Evolutionary conservation across 2,113 vertebrate genomes (phyloP).

Genomic region (Myocastor coypus): DNA sequence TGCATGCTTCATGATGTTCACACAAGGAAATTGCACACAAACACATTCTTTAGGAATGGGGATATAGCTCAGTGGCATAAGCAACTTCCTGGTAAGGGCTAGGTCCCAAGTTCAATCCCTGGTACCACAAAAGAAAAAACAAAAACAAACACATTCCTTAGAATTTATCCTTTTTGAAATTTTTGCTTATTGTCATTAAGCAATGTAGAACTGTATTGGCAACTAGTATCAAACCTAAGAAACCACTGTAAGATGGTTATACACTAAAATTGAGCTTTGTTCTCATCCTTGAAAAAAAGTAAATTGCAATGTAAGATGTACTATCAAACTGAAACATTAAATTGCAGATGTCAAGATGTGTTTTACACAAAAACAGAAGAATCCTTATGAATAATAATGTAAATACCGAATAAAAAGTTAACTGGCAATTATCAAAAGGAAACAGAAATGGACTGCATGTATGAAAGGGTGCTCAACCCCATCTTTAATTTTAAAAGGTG

Average conservation of each 20-base stretch:
- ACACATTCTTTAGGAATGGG: background rate
- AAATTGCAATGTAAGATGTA: background rate
- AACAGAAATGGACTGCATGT: background rate
- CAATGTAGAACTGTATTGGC: background rate
- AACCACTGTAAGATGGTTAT: background rate
- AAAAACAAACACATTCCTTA: background rate
- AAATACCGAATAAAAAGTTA: conserved; percentile 45
- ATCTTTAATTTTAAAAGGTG: background rate
- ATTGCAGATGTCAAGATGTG: conserved; percentile 45
- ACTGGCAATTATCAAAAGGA: background rate
- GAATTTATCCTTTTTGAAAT: background rate
- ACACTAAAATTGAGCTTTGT: no score
- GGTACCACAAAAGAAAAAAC: no score
- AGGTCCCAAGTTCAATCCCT: no score
- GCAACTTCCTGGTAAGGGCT: no score
- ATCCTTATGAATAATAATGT: background rate
- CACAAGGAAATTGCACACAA: background rate
- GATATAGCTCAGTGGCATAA: no score
- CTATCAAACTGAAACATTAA: background rate
- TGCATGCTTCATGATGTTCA: background rate
- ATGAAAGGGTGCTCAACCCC: background rate
- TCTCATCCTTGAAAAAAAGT: no score
- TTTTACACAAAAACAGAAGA: conserved; percentile 23
- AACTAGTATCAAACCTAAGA: conserved; percentile 24
- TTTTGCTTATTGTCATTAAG: background rate